Evolutionary conservation across 2,113 vertebrate species (phyloP).

Genomic region (Myiozetetes cayanensis): DNA sequence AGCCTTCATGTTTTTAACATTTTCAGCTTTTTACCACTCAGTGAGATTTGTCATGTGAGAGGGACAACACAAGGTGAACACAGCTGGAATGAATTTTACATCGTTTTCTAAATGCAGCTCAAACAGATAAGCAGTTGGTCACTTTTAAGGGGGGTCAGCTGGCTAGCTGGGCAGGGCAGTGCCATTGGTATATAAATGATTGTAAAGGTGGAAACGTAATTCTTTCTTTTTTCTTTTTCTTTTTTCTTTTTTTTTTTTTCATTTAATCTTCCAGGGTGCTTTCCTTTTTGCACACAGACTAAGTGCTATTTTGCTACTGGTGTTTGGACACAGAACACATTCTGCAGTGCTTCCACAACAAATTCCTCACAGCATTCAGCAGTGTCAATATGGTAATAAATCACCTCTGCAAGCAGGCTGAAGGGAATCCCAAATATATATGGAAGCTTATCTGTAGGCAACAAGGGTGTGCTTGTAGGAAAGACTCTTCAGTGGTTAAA

Average conservation of each 20-base stretch:
- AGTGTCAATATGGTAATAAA: not conserved
- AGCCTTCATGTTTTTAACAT: not conserved
- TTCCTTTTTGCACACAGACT: not conserved
- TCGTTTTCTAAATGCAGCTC: accelerated
- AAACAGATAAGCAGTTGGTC: not conserved
- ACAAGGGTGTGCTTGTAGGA: not conserved
- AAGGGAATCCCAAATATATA: not conserved
- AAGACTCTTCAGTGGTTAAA: not conserved
- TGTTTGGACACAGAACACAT: not conserved
- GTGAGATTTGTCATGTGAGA: not conserved
- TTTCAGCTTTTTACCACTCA: not conserved
- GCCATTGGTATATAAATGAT: not conserved
- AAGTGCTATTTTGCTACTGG: not conserved
- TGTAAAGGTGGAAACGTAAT: not conserved
- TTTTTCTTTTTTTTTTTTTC: not conserved
- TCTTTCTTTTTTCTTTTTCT: not conserved
- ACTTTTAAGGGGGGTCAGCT: not conserved
- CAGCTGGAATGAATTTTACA: not conserved
- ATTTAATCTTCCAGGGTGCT: not conserved
- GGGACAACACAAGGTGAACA: not conserved
- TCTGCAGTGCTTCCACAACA: not conserved
- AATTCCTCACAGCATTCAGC: not conserved
- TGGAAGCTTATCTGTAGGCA: not conserved
- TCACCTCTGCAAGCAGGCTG: not conserved
- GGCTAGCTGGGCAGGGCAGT: not conserved